Base-by-base conservation (phyloP, 2,113 vertebrate species). In the Gyps fulvus region DNA sequence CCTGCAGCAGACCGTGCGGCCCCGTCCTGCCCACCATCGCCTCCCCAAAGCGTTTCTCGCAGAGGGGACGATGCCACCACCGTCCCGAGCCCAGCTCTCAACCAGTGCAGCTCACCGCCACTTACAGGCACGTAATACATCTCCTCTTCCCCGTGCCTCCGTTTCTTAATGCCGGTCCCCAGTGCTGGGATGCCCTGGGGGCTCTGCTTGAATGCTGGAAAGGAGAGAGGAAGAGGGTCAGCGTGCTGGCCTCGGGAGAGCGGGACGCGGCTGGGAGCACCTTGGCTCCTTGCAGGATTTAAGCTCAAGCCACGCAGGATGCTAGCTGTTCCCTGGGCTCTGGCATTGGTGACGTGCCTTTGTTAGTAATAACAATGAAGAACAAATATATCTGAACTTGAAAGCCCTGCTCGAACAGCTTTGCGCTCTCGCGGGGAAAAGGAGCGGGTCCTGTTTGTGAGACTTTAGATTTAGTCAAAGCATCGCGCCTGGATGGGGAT, bases 71-170 rank as follows among this genome's bases (percentile, higher is more conserved):
- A 4, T n/a, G 61, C 50, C 74, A 40, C 52, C 0, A 0, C 59
- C 1, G 0, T 12, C 34, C 69, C 8, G 2, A 43, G 45, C 29
- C 0, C 0, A 36, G n/a, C 49, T 76, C 49, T 52, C n/a, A 9
- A 4, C 32, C 59, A 0, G 3, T 1, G 14, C 22, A 63, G 43
- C 69, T 69, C 55, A 10, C 19, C 3, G 11, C 38, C 90, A 98
- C 99, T 99, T 97, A 99, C 99, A 2, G 99, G 99, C 74, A 99
- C 99, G 32, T 99, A 99, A 91, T 99, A 99, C 87, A 98, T 95
- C 88, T 99, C 99, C 94, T 99, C 99, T 4, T 99, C 99, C 43
- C 99, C 99, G 0, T 99, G 99, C 21, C 99, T 95, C 70, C 99
- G 97, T 66, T 99, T 99, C 98, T 99, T 99, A n/a, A 99, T 90